Evolutionary conservation across 2,797 vertebrate genomes (phyloP), one percentile per base, ranked within the genome.

Genomic region (Helicolenus hilgendorfi): DNA sequence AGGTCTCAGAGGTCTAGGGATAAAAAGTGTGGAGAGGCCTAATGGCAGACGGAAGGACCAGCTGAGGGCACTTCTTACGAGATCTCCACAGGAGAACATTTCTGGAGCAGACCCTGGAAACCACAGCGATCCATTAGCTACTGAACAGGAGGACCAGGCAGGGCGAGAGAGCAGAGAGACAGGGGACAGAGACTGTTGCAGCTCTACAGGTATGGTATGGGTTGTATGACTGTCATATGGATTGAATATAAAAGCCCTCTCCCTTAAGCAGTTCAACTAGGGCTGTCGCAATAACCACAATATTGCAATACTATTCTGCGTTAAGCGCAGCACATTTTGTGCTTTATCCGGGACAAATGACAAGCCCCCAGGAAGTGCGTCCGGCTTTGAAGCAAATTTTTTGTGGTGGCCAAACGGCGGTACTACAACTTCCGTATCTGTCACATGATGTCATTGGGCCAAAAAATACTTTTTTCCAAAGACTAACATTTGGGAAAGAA

Each of bases 1-100:
- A 93, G 96, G 95, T 97, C 97, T 97, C 97, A 4, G 69, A 98
- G 95, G 96, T 97, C 95, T 93, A 85, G 89, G 94, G 95, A 97
- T 97, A 97, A 98, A 98, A 97, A 95, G 94, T 96, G 92, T 85
- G 93, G 93, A 96, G 96, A 96, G 93, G 94, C 94, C 88, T 96
- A 96, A 96, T 96, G 96, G 96, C 96, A 96, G 96, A 94, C 77
- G 80, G 87, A 94, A 80, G 86, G 91, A 96, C 88, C 85, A 96
- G 95, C 89, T 94, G 95, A 96, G 93, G 94, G 95, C 95, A 96
- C 94, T 95, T 96, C 94, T 95, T 95, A 89, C 53, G 64, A 96
- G 92, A 94, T 95, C 95, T 97, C 96, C 53, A 64, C 91, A 90
- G 95, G 94, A 97, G 94, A 96, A 96, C 94, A 94, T 92, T 94